Evolutionary conservation across 2,888 invertebrate species (phyloP).

Genomic region (Lydus trimaculatus): DNA sequence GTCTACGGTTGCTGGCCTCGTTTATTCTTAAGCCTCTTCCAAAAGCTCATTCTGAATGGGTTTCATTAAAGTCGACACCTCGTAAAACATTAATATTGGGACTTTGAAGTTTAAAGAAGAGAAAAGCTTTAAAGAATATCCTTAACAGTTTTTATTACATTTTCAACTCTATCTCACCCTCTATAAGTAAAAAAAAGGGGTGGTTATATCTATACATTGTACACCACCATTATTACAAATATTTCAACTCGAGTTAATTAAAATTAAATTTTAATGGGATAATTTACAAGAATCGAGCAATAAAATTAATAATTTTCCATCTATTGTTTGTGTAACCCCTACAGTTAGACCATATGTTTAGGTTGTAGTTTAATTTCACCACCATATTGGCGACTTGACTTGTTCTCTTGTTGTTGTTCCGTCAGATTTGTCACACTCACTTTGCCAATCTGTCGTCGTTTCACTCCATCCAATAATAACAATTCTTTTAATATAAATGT

Average conservation of each 20-base stretch:
- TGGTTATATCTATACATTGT: not conserved
- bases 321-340: slow-evolving; percentile 2
- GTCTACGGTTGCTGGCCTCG: slow-evolving; percentile 51
- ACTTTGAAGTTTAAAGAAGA: slow-evolving; percentile 4
- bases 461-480: slow-evolving; percentile 16
- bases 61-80: slow-evolving; percentile 60
- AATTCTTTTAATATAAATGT: slow-evolving; percentile 35
- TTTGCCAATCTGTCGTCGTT: slow-evolving; percentile 55
- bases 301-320: not conserved
- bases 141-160: slow-evolving; percentile 4
- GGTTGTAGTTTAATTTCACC: slow-evolving; percentile 52
- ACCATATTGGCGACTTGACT: slow-evolving; percentile 50
- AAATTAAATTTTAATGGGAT: not conserved
- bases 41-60: slow-evolving; percentile 46
- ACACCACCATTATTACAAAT: not conserved
- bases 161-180: not conserved
- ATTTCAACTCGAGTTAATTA: not conserved
- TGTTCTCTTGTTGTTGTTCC: slow-evolving; percentile 33
- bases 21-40: slow-evolving; percentile 53
- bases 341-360: slow-evolving; percentile 50
- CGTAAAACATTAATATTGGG: slow-evolving; percentile 57
- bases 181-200: not conserved
- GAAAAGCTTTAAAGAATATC: slow-evolving; percentile 1
- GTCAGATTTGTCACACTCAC: slow-evolving; percentile 57
- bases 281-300: not conserved